Evolutionary conservation across 2,797 vertebrate genomes (phyloP), one percentile per base, ranked within the genome.

Genomic region (Melanotaenia maccullochi): DNA sequence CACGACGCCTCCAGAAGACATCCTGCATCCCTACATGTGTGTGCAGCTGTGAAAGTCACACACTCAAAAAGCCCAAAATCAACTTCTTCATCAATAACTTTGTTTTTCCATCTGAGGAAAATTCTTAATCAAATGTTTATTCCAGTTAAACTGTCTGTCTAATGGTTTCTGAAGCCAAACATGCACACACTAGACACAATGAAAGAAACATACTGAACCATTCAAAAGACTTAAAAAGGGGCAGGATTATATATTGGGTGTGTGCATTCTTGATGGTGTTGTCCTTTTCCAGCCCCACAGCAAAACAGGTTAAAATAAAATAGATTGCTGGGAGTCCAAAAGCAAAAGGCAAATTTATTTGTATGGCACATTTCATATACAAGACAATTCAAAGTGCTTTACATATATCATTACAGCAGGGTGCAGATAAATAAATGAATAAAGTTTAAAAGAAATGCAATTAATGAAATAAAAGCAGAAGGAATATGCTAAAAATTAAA

Each of bases 1-100:
- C 71, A 83, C 35, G 65, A 55, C 47, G 44, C 67, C 44, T 85
- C 78, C 25, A 73, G 64, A 67, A 79, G 83, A 73, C 60, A 42
- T 40, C 4, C 68, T 74, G 62, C 75, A 73, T 75, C 71, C 38
- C 58, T 75, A 68, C 75, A 71, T 81, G 75, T 73, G 64, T 76
- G 82, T 63, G 72, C 36, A 66, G 22, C 65, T 68, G 32, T 40
- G 73, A 71, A 40, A 64, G 47, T 36, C 70, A 52, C 71, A 60
- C 66, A 77, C 65, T 60, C 40, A 67, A 60, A 25, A 63, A 75
- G 6, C 32, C 58, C 30, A 20, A 71, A 65, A 73, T 18, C 47
- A 63, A 69, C 68, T 44, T 66, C 68, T 52, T 64, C 65, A 80
- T 60, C 25, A 33, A 49, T 13, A 35, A 30, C 18, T 65, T 38